phyloP scores from a whole-genome alignment of 2,888 invertebrate species.

The Archaeoteleia sp. region DNA sequence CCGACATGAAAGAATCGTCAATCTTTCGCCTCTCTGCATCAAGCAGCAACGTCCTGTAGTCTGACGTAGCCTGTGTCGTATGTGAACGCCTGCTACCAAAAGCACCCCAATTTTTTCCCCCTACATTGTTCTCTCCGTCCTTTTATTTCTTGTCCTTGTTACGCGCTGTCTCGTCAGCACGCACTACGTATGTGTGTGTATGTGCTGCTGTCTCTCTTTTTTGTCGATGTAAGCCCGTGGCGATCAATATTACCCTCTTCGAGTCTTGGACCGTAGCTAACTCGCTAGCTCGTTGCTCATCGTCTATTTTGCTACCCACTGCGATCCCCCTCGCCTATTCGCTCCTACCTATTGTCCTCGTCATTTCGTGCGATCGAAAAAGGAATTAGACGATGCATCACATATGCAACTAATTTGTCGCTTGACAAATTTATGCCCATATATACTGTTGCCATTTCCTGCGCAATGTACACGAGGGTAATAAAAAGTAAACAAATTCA shows the following conservation, averaged over 20 bases:
- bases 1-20: too few species aligned
- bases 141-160: slow-evolving; percentile 29
- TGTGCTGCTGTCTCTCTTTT: slow-evolving; percentile 47
- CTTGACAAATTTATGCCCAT: not conserved
- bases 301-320: slow-evolving; percentile 45
- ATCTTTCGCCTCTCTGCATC: too few species aligned
- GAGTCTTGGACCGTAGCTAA: slow-evolving; percentile 61
- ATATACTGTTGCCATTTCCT: too few species aligned
- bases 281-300: slow-evolving; percentile 56
- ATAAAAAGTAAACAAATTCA: too few species aligned
- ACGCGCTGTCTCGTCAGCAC: slow-evolving; percentile 35
- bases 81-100: slow-evolving; percentile 6
- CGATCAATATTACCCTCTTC: slow-evolving; percentile 74
- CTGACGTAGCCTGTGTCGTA: too few species aligned
- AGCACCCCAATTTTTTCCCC: slow-evolving; percentile 32
- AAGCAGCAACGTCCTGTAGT: too few species aligned
- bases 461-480: too few species aligned
- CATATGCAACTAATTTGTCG: not conserved
- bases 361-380: slow-evolving; percentile 12
- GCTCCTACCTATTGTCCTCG: slow-evolving; percentile 33
- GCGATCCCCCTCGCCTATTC: slow-evolving; percentile 21
- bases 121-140: slow-evolving; percentile 35
- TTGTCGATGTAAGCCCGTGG: slow-evolving; percentile 70
- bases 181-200: slow-evolving; percentile 33
- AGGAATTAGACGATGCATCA: not conserved